Percentiles rank a stretch among this genome's conserved stretches.
Conservation (phyloP, 2,888 invertebrate genomes). For the Rhingia campestris region DNA sequence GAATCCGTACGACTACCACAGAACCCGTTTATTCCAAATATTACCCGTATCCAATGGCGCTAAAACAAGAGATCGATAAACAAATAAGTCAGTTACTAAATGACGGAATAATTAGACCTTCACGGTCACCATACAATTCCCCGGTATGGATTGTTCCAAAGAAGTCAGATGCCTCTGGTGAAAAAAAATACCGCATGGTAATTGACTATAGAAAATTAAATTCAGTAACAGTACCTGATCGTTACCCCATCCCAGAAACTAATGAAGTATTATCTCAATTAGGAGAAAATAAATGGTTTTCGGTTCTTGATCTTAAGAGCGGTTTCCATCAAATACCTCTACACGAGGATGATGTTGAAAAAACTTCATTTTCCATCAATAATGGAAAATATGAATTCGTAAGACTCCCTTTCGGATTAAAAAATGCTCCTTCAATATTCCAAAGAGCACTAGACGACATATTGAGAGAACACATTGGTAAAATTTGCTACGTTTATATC, state of each 20-base stretch:
- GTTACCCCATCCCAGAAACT: conserved; percentile 14
- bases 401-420: conserved; percentile 19
- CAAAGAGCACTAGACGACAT: conserved; percentile 13
- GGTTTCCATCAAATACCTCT: too few relatives aligned
- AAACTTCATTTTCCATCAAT: conserved; percentile 7
- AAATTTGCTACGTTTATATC: conserved; percentile 6
- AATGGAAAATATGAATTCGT: conserved; percentile 21
- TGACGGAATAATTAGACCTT: neutral
- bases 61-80: conserved; percentile 33
- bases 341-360: neutral
- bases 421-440: conserved; percentile 14
- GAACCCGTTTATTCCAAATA: conserved; percentile 10
- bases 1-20: conserved; percentile 28
- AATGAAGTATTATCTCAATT: too few relatives aligned
- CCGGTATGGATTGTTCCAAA: neutral
- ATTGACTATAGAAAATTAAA: conserved; percentile 44
- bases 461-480: neutral
- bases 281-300: too few relatives aligned
- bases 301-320: too few relatives aligned
- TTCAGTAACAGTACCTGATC: conserved; percentile 8
- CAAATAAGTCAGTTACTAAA: conserved; percentile 31
- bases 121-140: too few relatives aligned
- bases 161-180: conserved; percentile 25
- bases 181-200: conserved; percentile 44
- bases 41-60: neutral